Evolutionary conservation across 2,888 invertebrate genomes (phyloP), one percentile per base, ranked within the genome.

Genomic region (Tenthredo mesomela): DNA sequence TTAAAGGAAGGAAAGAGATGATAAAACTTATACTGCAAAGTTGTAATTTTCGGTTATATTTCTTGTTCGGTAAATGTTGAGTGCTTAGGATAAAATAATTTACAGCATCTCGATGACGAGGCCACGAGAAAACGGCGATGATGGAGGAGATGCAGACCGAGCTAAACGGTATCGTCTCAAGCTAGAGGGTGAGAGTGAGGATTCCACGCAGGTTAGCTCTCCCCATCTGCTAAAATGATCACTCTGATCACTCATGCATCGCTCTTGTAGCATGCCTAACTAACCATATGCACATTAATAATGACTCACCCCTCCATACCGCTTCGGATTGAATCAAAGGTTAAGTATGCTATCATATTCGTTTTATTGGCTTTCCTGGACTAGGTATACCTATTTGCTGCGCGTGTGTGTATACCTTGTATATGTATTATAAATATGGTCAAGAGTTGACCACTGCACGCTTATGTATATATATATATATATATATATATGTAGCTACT

Each of bases 181-280:
- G 89, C 88, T 90, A 85, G 92, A 93, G 89, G 91, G 91, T 87
- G 93, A 93, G 90, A 91, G 90, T 88, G 92, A 93, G 88, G 93
- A 93, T 87, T 91, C 91, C 89, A 91, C 92, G 89, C 93, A 93
- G 93, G 93, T 93, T 93, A 93, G 93, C 91, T 89, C 92, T 89
- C 88, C 88, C 88, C 88, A 88, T 85, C 87, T 87, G 54, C 47
- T 70, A 83, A 84, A 78, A 84, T 80, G 80, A 71, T 61, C 77
- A 67, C 77, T 71, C 78, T 82, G 70, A 33, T 86, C 73, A 58
- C 78, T 75, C 71, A 58, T 85, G 65, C 77, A 84, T 54, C 61
- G 71, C 67, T 85, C 77, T 40, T 85, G 43, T 71, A 84, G 78
- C 80, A 86, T 84, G 85, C 67, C 78, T 83, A 61, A 67, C 84